phyloP scores from a whole-genome alignment of 2,113 vertebrate genomes.

The Sinosuthora webbiana region DNA sequence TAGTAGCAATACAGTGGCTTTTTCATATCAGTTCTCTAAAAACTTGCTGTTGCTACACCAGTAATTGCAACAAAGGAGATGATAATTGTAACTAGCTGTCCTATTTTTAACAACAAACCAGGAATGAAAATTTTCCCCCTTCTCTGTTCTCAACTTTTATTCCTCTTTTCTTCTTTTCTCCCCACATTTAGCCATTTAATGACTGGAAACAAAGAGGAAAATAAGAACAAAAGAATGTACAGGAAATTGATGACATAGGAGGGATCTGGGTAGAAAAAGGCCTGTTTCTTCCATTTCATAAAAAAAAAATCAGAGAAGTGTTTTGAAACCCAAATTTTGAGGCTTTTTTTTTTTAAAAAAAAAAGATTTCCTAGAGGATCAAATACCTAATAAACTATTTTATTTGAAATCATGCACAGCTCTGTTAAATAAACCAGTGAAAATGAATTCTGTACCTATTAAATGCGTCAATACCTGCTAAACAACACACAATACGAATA shows the following conservation, averaged over 20 bases:
- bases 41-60: not conserved
- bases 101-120: constrained; percentile 37
- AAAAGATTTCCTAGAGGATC: not conserved
- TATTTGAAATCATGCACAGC: not conserved
- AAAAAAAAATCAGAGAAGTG: not conserved
- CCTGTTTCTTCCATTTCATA: not conserved
- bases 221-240: not conserved
- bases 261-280: not conserved
- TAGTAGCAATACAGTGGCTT: not conserved
- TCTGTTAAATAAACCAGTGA: not conserved
- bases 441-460: not conserved
- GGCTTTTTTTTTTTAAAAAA: not conserved
- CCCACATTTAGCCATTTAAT: not conserved
- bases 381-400: not conserved
- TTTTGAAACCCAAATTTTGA: not conserved
- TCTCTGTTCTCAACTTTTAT: not conserved
- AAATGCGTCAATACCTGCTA: not conserved
- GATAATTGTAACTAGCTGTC: not conserved
- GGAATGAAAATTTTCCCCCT: not conserved
- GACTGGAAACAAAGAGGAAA: not conserved
- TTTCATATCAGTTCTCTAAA: not conserved
- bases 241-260: not conserved
- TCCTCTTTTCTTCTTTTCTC: not conserved
- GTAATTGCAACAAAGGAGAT: not conserved
- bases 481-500: not conserved